Evolutionary conservation across 2,113 vertebrate genomes (phyloP), one percentile per base, ranked within the genome.

Genomic region (Oncorhynchus mykiss): DNA sequence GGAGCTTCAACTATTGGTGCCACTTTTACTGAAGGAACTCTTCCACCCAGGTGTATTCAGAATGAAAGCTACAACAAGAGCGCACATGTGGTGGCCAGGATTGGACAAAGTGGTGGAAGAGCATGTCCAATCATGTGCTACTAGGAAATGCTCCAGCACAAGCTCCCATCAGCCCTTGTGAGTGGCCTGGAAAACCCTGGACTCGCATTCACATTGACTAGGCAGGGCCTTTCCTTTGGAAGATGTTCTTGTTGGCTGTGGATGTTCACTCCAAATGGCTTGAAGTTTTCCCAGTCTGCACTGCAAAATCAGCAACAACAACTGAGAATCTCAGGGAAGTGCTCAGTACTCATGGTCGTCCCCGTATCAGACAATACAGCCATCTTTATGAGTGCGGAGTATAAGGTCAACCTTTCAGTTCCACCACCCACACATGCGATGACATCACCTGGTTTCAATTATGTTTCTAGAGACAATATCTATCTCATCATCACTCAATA

Each of bases 41-140:
- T 2, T 8, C 22, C 77, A 69, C 54, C 67, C 66, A 34, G 77
- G 71, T 4, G 60, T 59, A 16, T 45, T 31, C 4, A 11, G 45
- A 2, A 73, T 67, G 39, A 78, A 67, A 60, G 25, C 25, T 11
- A 8, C 62, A 73, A 25, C 70, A 18, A 85, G 20, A 86, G 82
- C 8, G 2, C 64, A 54, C 5, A 31, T 5, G 31, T 31, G 31
- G 31, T 31, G 31, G 5, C 34, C 39, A 34, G 6, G 31, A 7
- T 34, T 34, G 48, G 48, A 13, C 48, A 49, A 49, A 49, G 48
- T 0, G 13, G 48, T 49, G 48, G 48, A 49, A 49, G 48, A 49
- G 48, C 48, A 49, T 8, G 13, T 1, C 9, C 49, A 51, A 3
- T 51, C 12, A 3, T 51, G 49, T 51, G 14, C 3, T 14, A 51